Evolutionary conservation across 2,888 invertebrate genomes (phyloP).

Genomic region (Baronia brevicornis): DNA sequence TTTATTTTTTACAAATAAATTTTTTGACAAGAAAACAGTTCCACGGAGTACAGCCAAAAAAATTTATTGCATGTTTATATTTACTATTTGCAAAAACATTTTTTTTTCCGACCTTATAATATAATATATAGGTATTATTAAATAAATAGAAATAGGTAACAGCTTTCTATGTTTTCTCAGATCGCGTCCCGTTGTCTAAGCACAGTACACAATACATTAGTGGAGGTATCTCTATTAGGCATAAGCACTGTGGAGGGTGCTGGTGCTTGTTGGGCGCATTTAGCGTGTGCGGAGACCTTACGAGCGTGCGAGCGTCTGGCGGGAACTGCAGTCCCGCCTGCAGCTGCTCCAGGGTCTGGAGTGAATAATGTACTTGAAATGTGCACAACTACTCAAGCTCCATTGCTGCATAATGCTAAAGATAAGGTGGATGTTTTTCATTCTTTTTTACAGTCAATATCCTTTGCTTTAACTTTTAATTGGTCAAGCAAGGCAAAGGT

Average conservation of each 20-base stretch:
- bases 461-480: too few relatives aligned
- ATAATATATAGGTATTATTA: too few relatives aligned
- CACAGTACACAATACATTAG: conserved; percentile 91
- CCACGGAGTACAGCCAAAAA: too few relatives aligned
- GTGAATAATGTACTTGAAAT: conserved; percentile 82
- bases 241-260: conserved; percentile 88
- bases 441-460: too few relatives aligned
- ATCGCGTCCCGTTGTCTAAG: conserved; percentile 92
- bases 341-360: conserved; percentile 89
- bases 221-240: conserved; percentile 88
- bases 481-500: too few relatives aligned
- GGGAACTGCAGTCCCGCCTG: conserved; percentile 76
- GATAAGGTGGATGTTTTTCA: conserved; percentile 78
- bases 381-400: conserved; percentile 79
- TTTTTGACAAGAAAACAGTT: too few relatives aligned
- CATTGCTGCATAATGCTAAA: conserved; percentile 91
- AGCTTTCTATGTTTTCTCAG: too few relatives aligned
- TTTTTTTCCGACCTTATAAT: too few relatives aligned
- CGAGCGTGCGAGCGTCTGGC: conserved; percentile 83
- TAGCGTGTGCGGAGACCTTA: conserved; percentile 92
- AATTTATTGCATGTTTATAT: too few relatives aligned
- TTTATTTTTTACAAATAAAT: too few relatives aligned
- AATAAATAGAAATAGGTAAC: too few relatives aligned
- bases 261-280: conserved; percentile 93
- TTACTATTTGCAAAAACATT: too few relatives aligned